These are phyloP conservation scores for Equus quagga DNA, from an alignment of 2,113 vertebrate species.

Conservation along the genomic window DNA sequence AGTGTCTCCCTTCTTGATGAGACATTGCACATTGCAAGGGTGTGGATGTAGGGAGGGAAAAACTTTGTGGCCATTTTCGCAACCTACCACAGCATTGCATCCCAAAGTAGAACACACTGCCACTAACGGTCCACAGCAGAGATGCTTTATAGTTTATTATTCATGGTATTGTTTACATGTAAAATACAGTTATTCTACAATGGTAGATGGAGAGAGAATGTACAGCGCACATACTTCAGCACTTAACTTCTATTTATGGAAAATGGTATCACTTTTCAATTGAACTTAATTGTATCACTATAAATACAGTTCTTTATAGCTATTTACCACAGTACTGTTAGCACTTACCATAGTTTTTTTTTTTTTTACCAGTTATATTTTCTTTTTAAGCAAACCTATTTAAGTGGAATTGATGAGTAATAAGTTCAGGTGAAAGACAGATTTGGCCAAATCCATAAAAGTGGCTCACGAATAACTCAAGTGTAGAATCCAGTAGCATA, in stretches of 20 bases:
- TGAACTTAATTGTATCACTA: not conserved
- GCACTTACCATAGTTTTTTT: not conserved
- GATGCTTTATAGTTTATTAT: not conserved
- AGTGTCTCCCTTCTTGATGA: not conserved
- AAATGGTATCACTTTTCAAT: not conserved
- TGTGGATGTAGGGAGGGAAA: rapidly evolving
- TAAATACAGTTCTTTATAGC: not conserved
- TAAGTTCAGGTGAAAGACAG: not conserved
- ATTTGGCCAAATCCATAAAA: not conserved
- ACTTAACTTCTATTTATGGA: not conserved
- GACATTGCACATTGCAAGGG: not conserved
- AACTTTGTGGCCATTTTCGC: not conserved
- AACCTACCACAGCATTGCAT: not conserved
- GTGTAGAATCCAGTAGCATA: not conserved
- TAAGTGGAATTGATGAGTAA: not conserved
- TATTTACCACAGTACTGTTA: not conserved
- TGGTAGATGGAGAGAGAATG: not conserved
- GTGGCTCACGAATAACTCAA: not conserved
- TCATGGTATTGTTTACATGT: not conserved
- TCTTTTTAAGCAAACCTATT: not conserved
- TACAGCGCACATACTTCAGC: not conserved
- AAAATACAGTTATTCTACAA: not conserved
- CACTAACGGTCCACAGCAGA: not conserved
- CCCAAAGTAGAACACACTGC: not conserved
- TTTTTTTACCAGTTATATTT: not conserved